Percentiles rank a stretch among this genome's conserved stretches.
Evolutionary conservation across 2,113 vertebrate genomes (phyloP).

Genomic region (Rhineura floridana): DNA sequence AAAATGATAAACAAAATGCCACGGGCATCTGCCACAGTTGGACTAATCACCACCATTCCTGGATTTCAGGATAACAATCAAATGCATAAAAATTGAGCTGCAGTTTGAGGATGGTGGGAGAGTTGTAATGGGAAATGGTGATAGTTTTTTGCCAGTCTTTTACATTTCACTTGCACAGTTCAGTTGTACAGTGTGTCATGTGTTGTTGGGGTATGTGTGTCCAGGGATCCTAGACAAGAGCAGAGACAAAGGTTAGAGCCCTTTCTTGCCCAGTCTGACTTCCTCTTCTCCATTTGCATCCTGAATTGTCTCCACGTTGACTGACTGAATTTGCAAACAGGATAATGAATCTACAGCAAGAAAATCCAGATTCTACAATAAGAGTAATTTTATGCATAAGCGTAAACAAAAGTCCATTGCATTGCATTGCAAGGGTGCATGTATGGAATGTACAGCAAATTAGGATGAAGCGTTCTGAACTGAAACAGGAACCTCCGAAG

Average conservation of each 20-base stretch:
- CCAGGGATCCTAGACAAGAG: not conserved
- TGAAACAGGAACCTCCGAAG: no score
- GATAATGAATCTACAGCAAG: not conserved
- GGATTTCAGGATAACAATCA: not conserved
- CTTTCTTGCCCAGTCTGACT: not conserved
- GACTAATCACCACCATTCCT: not conserved
- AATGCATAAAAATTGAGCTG: not conserved
- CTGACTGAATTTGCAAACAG: not conserved
- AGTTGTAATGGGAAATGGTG: not conserved
- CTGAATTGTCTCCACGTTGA: not conserved
- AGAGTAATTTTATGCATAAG: not conserved
- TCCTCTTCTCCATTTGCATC: not conserved
- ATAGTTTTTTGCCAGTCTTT: not conserved
- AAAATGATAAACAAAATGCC: not conserved
- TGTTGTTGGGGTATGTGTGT: not conserved
- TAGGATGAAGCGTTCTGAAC: no score
- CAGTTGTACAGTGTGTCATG: not conserved
- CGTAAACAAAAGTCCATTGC: not conserved
- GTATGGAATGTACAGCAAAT: no score
- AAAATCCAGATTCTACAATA: not conserved
- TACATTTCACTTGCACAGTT: not conserved
- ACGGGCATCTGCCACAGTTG: not conserved
- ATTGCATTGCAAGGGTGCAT: not conserved
- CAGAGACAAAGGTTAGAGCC: not conserved
- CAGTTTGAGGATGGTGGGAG: not conserved